Conservation (phyloP, 2,113 vertebrate genomes). For the Corythaixoides concolor region DNA sequence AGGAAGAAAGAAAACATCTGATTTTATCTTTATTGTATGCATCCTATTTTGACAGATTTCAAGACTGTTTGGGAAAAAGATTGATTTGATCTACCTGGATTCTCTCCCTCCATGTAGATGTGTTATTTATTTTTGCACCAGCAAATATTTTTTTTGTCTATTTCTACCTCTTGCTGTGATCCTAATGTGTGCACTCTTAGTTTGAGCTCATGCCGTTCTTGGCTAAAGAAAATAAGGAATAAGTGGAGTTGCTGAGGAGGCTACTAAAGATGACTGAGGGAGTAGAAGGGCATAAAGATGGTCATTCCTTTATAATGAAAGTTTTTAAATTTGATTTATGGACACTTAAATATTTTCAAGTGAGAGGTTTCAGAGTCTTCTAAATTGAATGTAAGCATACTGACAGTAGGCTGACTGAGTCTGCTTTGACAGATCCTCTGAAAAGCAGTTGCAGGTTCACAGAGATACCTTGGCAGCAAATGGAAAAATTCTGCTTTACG, state of each 20-base stretch:
- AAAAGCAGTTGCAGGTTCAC: not conserved
- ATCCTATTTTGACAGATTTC: not conserved
- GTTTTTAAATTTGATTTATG: not conserved
- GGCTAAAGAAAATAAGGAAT: not conserved
- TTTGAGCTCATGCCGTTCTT: not conserved
- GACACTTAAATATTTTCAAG: not conserved
- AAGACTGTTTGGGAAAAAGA: not conserved
- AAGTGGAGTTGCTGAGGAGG: not conserved
- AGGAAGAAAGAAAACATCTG: not conserved
- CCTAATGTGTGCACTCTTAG: not conserved
- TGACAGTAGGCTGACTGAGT: not conserved
- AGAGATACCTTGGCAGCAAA: not conserved
- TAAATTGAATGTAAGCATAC: not conserved
- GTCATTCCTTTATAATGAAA: not conserved
- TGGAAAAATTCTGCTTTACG: not conserved
- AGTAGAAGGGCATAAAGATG: not conserved
- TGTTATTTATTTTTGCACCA: not conserved
- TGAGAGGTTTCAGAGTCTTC: not conserved
- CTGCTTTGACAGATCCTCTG: not conserved
- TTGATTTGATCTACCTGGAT: not conserved
- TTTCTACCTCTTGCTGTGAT: not conserved
- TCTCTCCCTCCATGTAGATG: not conserved
- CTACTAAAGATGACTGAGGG: not conserved
- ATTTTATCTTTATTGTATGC: not conserved
- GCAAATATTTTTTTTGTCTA: not conserved